A percentile compares a stretch with the other conserved stretches of the same genome.
Evolutionary conservation across 2,797 vertebrate species (phyloP).

Genomic region (Brotogeris chrysoptera): DNA sequence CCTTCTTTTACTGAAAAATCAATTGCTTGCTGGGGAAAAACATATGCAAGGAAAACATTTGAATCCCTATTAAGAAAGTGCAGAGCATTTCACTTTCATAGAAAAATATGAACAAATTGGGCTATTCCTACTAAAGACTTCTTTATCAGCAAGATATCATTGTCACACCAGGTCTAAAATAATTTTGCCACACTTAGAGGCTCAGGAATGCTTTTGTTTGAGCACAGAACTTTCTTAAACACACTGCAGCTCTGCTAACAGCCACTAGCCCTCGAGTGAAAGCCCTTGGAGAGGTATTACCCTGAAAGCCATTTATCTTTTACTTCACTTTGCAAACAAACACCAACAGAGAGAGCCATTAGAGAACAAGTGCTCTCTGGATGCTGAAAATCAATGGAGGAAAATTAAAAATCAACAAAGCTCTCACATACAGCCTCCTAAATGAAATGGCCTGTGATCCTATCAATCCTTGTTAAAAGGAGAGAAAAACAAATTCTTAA

Average conservation of each 20-base stretch:
- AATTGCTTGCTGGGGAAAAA: not conserved
- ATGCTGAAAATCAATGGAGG: conserved; percentile 74
- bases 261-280: conserved; percentile 23
- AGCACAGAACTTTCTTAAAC: conserved; percentile 22
- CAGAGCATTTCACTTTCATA: not conserved
- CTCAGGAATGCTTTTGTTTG: conserved; percentile 39
- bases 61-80: not conserved
- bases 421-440: conserved; percentile 62
- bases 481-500: conserved; percentile 70
- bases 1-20: not conserved
- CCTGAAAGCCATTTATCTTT: conserved; percentile 70
- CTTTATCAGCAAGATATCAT: not conserved
- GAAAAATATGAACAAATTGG: not conserved
- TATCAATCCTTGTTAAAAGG: conserved; percentile 66
- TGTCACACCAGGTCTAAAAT: not conserved
- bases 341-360: conserved; percentile 68
- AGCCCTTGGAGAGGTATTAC: conserved; percentile 66
- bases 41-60: not conserved
- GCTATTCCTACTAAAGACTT: conserved; percentile 3
- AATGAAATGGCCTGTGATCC: conserved; percentile 69
- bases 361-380: conserved; percentile 72
- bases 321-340: conserved; percentile 72
- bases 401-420: conserved; percentile 78
- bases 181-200: not conserved
- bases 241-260: conserved; percentile 20